Conservation (phyloP, 2,113 vertebrate species). For the Pseudorhombus dupliciocellatus region DNA sequence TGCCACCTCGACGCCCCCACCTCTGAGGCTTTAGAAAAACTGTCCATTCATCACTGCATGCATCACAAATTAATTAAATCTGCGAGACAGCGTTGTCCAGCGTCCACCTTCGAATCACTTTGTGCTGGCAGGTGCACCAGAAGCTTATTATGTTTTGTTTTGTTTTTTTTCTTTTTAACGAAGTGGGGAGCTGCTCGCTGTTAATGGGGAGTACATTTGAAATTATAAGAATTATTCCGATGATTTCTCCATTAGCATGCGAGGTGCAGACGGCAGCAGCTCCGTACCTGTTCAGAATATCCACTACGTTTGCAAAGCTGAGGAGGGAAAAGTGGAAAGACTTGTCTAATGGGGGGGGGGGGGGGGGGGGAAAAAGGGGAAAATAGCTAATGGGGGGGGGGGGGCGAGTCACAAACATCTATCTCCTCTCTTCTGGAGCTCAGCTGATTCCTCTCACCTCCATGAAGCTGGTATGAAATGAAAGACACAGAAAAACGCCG, state of each 20-base stretch:
- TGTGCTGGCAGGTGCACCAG: constrained; percentile 9
- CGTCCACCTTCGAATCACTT: constrained; percentile 30
- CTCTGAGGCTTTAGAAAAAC: constrained; percentile 25
- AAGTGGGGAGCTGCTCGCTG: constrained; percentile 43
- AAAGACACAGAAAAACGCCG: too few species aligned
- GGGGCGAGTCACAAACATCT: constrained; percentile 12
- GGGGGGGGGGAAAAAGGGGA: too few species aligned
- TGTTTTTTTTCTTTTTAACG: constrained; percentile 26
- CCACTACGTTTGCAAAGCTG: constrained; percentile 22
- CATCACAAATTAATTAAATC: constrained; percentile 30
- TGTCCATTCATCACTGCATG: constrained; percentile 27
- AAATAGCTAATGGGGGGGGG: too few species aligned
- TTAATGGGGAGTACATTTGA: constrained; percentile 58
- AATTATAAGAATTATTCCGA: constrained; percentile 48
- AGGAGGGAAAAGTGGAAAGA: constrained; percentile 19
- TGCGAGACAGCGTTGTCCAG: constrained; percentile 23
- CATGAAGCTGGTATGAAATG: too few species aligned
- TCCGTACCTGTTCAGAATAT: constrained; percentile 60
- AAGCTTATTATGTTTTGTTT: constrained; percentile 16
- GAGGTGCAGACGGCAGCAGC: constrained; percentile 65
- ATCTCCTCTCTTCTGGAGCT: constrained; percentile 22
- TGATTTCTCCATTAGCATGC: constrained; percentile 60
- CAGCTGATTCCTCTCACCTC: too few species aligned
- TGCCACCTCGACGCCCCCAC: too few species aligned
- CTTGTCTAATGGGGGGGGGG: constrained; percentile 42